Conservation (phyloP, 2,797 vertebrate genomes). For the Anisognathus igniventris region DNA sequence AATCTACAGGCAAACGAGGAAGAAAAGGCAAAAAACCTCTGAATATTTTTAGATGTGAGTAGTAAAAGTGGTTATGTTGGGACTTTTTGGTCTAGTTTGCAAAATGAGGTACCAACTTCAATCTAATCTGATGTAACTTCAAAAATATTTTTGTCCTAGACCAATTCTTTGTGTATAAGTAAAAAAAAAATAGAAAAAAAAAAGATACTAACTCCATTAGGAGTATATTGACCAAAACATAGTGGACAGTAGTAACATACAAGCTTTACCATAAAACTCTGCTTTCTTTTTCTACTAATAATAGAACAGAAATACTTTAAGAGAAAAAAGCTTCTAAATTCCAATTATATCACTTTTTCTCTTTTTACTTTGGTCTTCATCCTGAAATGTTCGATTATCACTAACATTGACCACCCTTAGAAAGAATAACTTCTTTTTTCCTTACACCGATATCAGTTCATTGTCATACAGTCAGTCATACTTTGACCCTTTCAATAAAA, state of each 20-base stretch:
- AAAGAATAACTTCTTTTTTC: background rate
- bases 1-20: background rate
- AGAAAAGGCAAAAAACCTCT: background rate
- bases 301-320: background rate
- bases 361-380: background rate
- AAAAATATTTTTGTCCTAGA: background rate
- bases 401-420: background rate
- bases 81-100: background rate
- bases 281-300: background rate
- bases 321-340: background rate
- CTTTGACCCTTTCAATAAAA: background rate
- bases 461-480: background rate
- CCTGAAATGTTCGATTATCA: background rate
- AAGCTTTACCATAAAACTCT: background rate
- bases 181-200: fast-evolving
- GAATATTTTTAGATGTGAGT: background rate
- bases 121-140: background rate
- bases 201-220: background rate
- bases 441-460: background rate
- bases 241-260: background rate
- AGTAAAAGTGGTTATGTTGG: background rate
- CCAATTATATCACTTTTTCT: background rate
- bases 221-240: background rate
- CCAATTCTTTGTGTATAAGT: background rate
- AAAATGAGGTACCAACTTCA: background rate